phyloP scores from a whole-genome alignment of 2,797 vertebrate genomes.

The Catostomus latipinnis region DNA sequence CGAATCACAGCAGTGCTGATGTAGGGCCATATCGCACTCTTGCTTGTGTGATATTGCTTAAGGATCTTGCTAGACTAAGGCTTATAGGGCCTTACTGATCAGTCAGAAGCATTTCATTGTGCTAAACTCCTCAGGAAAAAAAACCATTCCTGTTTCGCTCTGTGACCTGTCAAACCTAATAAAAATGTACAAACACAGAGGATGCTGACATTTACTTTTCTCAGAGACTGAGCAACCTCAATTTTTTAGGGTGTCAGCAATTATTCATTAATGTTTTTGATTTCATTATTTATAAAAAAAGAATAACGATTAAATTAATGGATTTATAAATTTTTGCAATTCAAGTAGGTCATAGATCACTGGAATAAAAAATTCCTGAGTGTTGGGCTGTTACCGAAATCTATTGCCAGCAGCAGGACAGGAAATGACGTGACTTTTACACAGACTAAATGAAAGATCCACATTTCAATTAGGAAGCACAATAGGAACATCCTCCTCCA shows the following conservation, averaged over 20 bases:
- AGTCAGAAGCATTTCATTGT: not conserved
- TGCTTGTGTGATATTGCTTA: too few species aligned
- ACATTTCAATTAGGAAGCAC: slow-evolving; percentile 84
- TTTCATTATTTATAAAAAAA: not conserved
- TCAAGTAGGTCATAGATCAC: slow-evolving; percentile 36
- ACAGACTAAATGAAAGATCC: slow-evolving; percentile 78
- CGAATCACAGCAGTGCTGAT: too few species aligned
- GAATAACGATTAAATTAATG: not conserved
- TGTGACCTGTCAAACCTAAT: not conserved
- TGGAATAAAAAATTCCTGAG: slow-evolving; percentile 41
- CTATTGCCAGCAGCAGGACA: slow-evolving; percentile 40
- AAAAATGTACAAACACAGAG: not conserved
- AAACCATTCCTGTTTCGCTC: not conserved
- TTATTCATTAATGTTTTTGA: not conserved
- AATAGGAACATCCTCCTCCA: slow-evolving; percentile 83
- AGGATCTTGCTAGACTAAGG: too few species aligned
- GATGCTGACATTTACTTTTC: not conserved
- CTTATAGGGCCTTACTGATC: not conserved
- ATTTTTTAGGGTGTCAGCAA: not conserved
- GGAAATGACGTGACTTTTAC: slow-evolving; percentile 69
- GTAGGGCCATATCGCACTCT: too few species aligned
- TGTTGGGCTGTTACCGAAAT: slow-evolving; percentile 39
- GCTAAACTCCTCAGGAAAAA: not conserved
- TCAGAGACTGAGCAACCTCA: not conserved
- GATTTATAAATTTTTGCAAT: slow-evolving; percentile 9